Evolutionary conservation across 2,113 vertebrate genomes (phyloP).

Genomic region (Columbina picui): DNA sequence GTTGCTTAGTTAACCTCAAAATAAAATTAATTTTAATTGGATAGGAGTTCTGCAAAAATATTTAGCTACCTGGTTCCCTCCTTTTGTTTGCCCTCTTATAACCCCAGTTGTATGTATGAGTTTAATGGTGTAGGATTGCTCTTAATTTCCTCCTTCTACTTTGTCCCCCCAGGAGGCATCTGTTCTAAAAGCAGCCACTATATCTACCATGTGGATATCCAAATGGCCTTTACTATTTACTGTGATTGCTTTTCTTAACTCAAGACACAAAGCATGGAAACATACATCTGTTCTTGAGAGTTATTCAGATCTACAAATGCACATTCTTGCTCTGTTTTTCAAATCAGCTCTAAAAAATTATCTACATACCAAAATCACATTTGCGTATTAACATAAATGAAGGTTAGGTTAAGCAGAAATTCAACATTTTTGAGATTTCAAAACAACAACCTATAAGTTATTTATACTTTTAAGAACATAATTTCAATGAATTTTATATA

Average conservation of each 20-base stretch:
- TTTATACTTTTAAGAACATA: neutral
- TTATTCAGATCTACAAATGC: conserved; percentile 39
- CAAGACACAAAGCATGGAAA: conserved; percentile 66
- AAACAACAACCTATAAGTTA: neutral
- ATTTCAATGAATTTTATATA: neutral
- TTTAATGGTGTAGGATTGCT: conserved; percentile 70
- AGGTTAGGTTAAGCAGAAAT: neutral
- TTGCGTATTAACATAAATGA: neutral
- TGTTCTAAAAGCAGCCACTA: conserved; percentile 68
- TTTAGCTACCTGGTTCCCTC: conserved; percentile 43
- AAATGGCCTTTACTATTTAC: conserved; percentile 61
- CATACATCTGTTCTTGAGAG: conserved; percentile 59
- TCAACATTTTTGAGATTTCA: neutral
- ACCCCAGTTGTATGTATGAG: conserved; percentile 20
- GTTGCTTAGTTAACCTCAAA: neutral
- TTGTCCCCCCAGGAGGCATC: conserved; percentile 63
- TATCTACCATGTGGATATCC: conserved; percentile 67
- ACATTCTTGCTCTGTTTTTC: conserved; percentile 14
- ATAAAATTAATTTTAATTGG: conserved; percentile 37
- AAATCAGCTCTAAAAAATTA: conserved; percentile 31
- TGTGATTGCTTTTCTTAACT: conserved; percentile 67
- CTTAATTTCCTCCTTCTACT: conserved; percentile 75
- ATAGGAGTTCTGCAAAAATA: conserved; percentile 37
- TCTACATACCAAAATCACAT: neutral
- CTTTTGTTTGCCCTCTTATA: conserved; percentile 56